Evolutionary conservation across 2,888 invertebrate genomes (phyloP).

Genomic region (Lasius platythorax): DNA sequence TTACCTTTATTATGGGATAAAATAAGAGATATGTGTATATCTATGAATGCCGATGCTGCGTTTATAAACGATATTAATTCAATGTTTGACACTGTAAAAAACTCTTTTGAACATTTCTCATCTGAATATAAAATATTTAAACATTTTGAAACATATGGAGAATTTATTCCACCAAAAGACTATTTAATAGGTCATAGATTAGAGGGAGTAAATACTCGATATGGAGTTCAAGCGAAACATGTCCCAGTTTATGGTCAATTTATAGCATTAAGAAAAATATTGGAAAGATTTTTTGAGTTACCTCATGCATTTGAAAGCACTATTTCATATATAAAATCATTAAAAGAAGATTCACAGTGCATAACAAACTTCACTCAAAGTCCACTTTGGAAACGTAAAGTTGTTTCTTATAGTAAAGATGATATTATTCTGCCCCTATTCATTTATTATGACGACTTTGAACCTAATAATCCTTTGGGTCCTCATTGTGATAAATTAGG

Average conservation of each 20-base stretch:
- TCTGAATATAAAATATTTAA: neutral
- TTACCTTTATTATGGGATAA: neutral
- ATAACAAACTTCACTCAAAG: neutral
- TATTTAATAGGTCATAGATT: neutral
- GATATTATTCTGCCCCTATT: neutral
- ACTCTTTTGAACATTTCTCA: neutral
- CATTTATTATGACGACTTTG: conserved; percentile 12
- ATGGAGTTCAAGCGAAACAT: neutral
- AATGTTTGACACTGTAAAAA: neutral
- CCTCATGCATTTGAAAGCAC: neutral
- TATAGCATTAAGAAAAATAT: neutral
- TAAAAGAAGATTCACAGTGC: neutral
- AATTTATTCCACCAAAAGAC: neutral
- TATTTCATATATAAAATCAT: neutral
- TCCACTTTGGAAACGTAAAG: neutral
- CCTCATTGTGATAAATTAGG: conserved; percentile 14
- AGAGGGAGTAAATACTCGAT: neutral
- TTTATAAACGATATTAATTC: neutral
- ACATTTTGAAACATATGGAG: neutral
- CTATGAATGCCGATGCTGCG: neutral
- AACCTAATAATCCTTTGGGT: conserved; percentile 1
- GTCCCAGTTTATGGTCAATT: neutral
- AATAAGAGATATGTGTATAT: neutral
- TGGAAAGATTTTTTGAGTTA: conserved; percentile 3
- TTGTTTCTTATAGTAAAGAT: neutral